A percentile compares a stretch with the other conserved stretches of the same genome.
These are phyloP conservation scores for Numida meleagris DNA, from an alignment of 2,113 vertebrate genomes.

Conservation along the genomic window DNA sequence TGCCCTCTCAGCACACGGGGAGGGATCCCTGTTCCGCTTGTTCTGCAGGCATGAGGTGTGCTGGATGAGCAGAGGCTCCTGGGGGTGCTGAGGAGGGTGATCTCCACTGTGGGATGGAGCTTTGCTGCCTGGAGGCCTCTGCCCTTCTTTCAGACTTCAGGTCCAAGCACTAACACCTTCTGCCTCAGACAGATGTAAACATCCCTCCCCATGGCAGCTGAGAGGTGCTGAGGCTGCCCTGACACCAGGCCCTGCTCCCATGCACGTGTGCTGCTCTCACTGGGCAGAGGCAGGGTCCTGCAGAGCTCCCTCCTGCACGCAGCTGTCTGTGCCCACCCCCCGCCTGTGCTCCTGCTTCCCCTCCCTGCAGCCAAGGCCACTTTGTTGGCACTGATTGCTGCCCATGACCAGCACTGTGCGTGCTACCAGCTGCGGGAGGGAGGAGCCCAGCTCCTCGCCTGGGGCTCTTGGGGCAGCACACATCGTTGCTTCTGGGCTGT, in stretches of 20 bases:
- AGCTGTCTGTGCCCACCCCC: not conserved
- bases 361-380: not conserved
- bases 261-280: no score
- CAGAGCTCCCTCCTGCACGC: not conserved
- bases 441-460: not conserved
- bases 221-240: no score
- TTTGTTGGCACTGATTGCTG: not conserved
- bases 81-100: no score
- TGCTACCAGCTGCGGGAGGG: not conserved
- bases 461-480: not conserved
- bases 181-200: no score
- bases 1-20: not conserved
- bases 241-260: not conserved
- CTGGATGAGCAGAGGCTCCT: not conserved
- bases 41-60: not conserved
- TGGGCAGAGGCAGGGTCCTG: not conserved
- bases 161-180: fast-evolving
- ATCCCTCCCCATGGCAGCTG: not conserved
- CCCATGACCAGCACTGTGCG: not conserved
- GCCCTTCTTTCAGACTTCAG: not conserved
- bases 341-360: no score
- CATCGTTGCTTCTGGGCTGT: not conserved
- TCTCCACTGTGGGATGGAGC: not conserved
- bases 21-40: no score
- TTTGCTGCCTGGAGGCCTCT: not conserved